Evolutionary conservation across 2,797 vertebrate genomes (phyloP).

Genomic region (Poeciliopsis turneri): DNA sequence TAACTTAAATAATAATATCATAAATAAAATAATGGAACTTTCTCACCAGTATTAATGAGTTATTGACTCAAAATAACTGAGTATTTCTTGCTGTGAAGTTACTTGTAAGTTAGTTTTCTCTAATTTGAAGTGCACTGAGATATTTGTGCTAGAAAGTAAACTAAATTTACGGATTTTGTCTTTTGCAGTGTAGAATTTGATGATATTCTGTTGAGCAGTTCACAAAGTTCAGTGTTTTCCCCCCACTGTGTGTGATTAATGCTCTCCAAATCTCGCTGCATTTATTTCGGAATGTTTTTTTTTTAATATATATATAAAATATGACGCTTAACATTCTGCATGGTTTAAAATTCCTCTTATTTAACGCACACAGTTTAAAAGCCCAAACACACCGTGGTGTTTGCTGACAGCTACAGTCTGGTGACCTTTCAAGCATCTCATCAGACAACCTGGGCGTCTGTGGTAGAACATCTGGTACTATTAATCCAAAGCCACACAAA

Average conservation of each 20-base stretch:
- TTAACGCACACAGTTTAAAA: background rate
- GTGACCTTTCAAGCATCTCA: constrained; percentile 70
- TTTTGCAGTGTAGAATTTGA: background rate
- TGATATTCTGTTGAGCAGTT: background rate
- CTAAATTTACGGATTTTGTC: no score
- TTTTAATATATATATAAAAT: no score
- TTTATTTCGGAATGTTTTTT: background rate
- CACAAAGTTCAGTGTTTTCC: background rate
- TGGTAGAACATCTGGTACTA: constrained; percentile 69
- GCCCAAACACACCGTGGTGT: constrained; percentile 20
- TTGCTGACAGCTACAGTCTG: constrained; percentile 62
- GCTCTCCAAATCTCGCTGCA: no score
- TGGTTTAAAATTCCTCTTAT: background rate
- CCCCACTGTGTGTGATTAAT: background rate
- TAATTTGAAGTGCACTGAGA: no score
- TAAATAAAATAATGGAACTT: no score
- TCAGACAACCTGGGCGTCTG: constrained; percentile 59
- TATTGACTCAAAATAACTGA: no score
- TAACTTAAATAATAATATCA: no score
- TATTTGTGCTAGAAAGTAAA: no score
- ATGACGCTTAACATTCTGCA: background rate
- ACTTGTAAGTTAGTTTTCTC: no score
- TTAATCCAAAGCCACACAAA: constrained; percentile 42
- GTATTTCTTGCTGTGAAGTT: no score
- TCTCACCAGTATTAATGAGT: no score